phyloP scores from a whole-genome alignment of 1,140 invertebrate species.

The Pollicipes pollicipes region DNA sequence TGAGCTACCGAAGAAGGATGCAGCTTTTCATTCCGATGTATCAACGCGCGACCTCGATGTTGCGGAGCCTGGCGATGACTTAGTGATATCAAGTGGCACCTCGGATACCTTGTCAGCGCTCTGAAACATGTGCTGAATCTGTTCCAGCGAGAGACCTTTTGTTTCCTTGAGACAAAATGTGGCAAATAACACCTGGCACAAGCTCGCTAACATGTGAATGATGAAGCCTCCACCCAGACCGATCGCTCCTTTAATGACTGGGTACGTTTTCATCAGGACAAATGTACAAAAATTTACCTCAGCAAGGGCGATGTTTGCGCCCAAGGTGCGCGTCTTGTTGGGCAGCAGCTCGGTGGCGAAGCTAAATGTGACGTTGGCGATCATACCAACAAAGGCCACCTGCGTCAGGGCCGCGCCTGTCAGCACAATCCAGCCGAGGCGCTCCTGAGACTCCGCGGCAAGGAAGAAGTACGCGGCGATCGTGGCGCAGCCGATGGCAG shows the following conservation, averaged over 20 bases:
- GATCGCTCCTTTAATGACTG: not conserved
- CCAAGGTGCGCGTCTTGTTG: not conserved
- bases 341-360: not conserved
- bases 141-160: too few species aligned
- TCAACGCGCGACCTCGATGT: too few species aligned
- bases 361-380: conserved; percentile 18
- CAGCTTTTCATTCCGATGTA: too few species aligned
- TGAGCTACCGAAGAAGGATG: too few species aligned
- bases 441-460: too few species aligned
- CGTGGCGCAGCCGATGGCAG: not conserved
- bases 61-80: too few species aligned
- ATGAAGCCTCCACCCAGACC: not conserved
- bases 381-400: not conserved
- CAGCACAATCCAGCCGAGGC: not conserved
- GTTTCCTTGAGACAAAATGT: not conserved
- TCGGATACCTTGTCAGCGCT: too few species aligned
- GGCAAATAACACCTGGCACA: not conserved
- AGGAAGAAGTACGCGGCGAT: not conserved
- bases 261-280: not conserved
- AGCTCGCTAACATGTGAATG: not conserved
- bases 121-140: too few species aligned
- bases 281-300: not conserved
- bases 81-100: too few species aligned
- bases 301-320: not conserved
- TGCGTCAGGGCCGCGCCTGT: not conserved